Base-by-base conservation (phyloP, 1,140 invertebrate species). In the Drosophila kanapiae region DNA sequence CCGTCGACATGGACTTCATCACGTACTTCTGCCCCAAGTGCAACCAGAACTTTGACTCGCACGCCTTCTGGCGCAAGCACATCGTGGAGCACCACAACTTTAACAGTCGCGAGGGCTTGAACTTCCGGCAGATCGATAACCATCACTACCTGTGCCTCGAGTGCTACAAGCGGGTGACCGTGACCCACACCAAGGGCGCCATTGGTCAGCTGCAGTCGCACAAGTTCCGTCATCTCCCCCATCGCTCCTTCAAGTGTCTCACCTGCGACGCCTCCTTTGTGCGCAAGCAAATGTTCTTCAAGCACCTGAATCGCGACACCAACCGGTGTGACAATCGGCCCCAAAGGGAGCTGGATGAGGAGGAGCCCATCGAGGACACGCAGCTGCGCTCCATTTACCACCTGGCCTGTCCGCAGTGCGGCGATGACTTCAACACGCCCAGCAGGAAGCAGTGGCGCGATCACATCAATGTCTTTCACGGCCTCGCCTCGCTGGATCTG, bases 211-310 rank as follows among this genome's bases (percentile, higher is more conserved):
- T 92, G 53, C 91, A 92, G 38, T 92, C 91, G 42, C 91, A 92
- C 59, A 92, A 92, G 58, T 92, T 92, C 70, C 84, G 91, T 0
- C 91, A 92, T 48, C 65, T 92, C 37, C 91, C 91, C 0, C 88
- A 92, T 33, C 85, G 91, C 31, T 92, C 91, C n/a, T 92, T 92
- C 33, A 88, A 82, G 29, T 92, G 91, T 49, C 60, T 91, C 23
- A 86, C 75, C 29, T 92, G 91, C 51, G 76, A 62, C 40, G 84
- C 82, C 0, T 82, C 88, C 35, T 92, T 92, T 68, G 91, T 92
- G 11, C 91, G 91, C 18, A 92, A 92, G 37, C 91, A 92, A 76
- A 92, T 92, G 91, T 92, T 92, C 60, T 92, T 92, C 43, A 92
- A 92, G 42, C 91, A 92, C 62, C 57, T 92, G 43, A 92, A 92